These are phyloP conservation scores for Drosophila nigrodunni DNA, from an alignment of 1,140 invertebrate genomes.

Conservation along the genomic window DNA sequence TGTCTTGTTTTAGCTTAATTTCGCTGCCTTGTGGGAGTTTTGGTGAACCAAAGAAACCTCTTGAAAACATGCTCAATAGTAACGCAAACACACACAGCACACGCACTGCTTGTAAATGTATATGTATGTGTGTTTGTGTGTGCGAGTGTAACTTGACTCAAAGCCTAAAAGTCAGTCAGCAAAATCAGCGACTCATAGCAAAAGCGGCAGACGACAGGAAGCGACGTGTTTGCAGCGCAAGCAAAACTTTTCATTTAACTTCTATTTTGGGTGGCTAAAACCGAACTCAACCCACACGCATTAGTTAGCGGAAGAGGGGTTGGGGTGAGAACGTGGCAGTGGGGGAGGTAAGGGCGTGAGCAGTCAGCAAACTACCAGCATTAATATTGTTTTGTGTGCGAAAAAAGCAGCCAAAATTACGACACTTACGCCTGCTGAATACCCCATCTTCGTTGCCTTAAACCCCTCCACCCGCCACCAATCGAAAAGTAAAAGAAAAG, in stretches of 20 bases:
- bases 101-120: constrained; percentile 13
- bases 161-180: constrained; percentile 76
- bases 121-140: constrained; percentile 57
- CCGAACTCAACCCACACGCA: constrained; percentile 14
- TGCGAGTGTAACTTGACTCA: constrained; percentile 61
- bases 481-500: constrained; percentile 77
- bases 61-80: constrained; percentile 50
- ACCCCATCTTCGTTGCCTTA: neutral
- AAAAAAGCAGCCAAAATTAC: constrained; percentile 83
- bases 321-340: neutral
- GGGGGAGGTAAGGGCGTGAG: neutral
- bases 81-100: constrained; percentile 30
- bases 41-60: constrained; percentile 42
- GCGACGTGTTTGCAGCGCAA: constrained; percentile 80
- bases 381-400: constrained; percentile 82
- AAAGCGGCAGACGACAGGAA: constrained; percentile 72
- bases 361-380: constrained; percentile 68
- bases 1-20: constrained; percentile 59
- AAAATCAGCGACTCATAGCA: constrained; percentile 74
- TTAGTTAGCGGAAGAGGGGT: neutral
- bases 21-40: constrained; percentile 47
- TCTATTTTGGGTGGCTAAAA: constrained; percentile 46
- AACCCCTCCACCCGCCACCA: constrained; percentile 37
- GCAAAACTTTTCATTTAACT: constrained; percentile 82
- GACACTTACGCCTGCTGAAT: constrained; percentile 66